Conservation (phyloP, 1,140 invertebrate species). For the Onthophagus taurus region DNA sequence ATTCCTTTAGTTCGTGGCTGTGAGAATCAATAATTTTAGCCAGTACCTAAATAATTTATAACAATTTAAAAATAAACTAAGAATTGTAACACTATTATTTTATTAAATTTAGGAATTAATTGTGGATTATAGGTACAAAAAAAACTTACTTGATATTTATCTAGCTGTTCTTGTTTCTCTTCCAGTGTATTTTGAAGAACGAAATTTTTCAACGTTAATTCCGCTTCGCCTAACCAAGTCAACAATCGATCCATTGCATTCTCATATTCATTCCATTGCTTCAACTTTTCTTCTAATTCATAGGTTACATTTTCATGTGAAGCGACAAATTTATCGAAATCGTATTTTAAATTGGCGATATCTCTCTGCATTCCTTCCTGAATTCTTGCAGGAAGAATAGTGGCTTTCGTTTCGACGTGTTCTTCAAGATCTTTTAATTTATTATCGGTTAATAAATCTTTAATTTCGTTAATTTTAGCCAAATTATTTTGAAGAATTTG, state of each 20-base stretch:
- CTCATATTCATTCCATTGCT: conserved; percentile 89
- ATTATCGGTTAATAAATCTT: conserved; percentile 59
- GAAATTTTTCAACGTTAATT: conserved; percentile 80
- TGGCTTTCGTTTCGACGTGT: conserved; percentile 54
- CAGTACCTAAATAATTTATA: conserved; percentile 51
- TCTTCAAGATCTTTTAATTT: conserved; percentile 61
- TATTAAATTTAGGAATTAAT: not conserved
- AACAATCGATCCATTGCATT: conserved; percentile 72
- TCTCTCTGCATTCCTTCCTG: conserved; percentile 75
- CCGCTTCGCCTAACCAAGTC: conserved; percentile 76
- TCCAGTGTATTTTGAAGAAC: conserved; percentile 72
- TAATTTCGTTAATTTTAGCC: conserved; percentile 63
- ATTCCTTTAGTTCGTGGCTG: conserved; percentile 61
- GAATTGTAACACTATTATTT: not conserved
- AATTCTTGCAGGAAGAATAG: conserved; percentile 58
- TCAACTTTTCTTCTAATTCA: conserved; percentile 71
- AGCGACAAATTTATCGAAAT: conserved; percentile 73
- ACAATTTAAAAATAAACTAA: conserved; percentile 1
- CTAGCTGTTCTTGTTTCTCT: conserved; percentile 83
- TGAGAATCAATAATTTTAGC: conserved; percentile 62
- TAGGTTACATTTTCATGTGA: conserved; percentile 66
- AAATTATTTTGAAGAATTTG: conserved; percentile 61
- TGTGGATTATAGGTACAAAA: not conserved
- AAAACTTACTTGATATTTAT: conserved; percentile 81
- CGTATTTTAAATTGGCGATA: conserved; percentile 60